These are phyloP conservation scores for Felis catus DNA, from an alignment of 2,113 vertebrate species.

Conservation along the genomic window F.catus_Fca126_mat1.0 CM031412.1:198346001-198346500, in stretches of 20 bases:
- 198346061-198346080: neutral
- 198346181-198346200: neutral
- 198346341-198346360: neutral
- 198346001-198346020: neutral
- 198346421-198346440: neutral
- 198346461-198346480: neutral
- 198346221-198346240: neutral
- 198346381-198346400: neutral
- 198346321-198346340: neutral
- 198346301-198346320: neutral
- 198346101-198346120: neutral
- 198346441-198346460: neutral
- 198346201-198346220: neutral
- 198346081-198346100: neutral
- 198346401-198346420: neutral
- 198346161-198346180: neutral
- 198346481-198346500: neutral
- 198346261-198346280: neutral
- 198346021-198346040: neutral
- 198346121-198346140: neutral
- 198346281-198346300: neutral
- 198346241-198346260: neutral
- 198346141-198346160: neutral
- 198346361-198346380: neutral
- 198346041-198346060: neutral